Conservation (phyloP, 2,797 vertebrate genomes). For the Ctenopoma multispine region DNA sequence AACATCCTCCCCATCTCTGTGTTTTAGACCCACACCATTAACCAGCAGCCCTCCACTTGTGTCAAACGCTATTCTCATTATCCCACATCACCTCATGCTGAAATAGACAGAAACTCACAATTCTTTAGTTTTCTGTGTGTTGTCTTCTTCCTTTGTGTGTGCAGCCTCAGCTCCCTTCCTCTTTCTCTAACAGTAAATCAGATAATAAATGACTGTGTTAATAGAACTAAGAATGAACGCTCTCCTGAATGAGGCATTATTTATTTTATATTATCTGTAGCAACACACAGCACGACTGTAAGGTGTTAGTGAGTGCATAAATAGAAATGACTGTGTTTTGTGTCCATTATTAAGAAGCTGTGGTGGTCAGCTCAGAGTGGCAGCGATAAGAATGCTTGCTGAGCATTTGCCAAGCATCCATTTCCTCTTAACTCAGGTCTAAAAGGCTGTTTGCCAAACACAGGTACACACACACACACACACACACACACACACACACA, state of each 20-base stretch:
- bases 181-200: slow-evolving; percentile 15
- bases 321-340: slow-evolving; percentile 55
- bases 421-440: slow-evolving; percentile 66
- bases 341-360: slow-evolving; percentile 66
- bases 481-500: slow-evolving; percentile 28
- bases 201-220: slow-evolving; percentile 19
- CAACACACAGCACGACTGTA: slow-evolving; percentile 27
- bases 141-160: neutral
- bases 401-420: slow-evolving; percentile 70
- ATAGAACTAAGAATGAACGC: slow-evolving; percentile 7
- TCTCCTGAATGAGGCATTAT: slow-evolving; percentile 21
- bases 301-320: slow-evolving; percentile 53
- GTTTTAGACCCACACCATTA: slow-evolving; percentile 56
- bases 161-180: neutral
- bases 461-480: slow-evolving; percentile 29
- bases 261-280: slow-evolving; percentile 48
- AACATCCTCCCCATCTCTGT: slow-evolving; percentile 45
- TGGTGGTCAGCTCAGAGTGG: slow-evolving; percentile 66
- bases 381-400: slow-evolving; percentile 62
- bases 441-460: slow-evolving; percentile 57
- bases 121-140: neutral
- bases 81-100: slow-evolving; percentile 19
- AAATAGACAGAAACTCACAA: slow-evolving; percentile 14
- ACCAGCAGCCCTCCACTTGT: slow-evolving; percentile 54
- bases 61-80: slow-evolving; percentile 37